These are phyloP conservation scores for Leucosticte australis DNA, from an alignment of 2,113 vertebrate genomes.

Conservation along the genomic window DNA sequence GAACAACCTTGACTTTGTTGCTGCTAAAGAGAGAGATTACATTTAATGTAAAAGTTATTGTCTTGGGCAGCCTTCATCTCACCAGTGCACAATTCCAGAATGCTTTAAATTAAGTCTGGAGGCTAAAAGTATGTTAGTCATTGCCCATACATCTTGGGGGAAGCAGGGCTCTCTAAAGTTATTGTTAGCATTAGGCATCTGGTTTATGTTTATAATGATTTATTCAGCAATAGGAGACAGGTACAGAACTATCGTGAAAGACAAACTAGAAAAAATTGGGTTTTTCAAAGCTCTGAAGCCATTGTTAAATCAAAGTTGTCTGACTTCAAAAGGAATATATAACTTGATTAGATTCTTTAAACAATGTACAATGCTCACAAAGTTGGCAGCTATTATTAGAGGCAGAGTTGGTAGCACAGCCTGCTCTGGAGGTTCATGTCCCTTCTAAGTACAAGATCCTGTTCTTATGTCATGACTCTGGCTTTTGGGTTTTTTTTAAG, in stretches of 20 bases:
- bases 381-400: constrained; percentile 2
- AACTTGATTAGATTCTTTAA: constrained; percentile 33
- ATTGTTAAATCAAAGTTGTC: constrained; percentile 50
- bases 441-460: neutral
- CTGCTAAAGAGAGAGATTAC: constrained; percentile 30
- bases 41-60: constrained; percentile 44
- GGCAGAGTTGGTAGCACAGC: constrained; percentile 31
- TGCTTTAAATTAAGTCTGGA: constrained; percentile 61
- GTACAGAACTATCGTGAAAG: constrained; percentile 46
- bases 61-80: constrained; percentile 48
- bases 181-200: constrained; percentile 63
- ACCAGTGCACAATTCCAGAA: constrained; percentile 42
- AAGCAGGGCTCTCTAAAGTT: constrained; percentile 22
- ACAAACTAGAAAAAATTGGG: constrained; percentile 53
- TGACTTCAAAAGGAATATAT: constrained; percentile 41
- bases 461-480: neutral
- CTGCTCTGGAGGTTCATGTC: neutral
- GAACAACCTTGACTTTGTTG: constrained; percentile 29
- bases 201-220: constrained; percentile 63
- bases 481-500: neutral
- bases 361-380: neutral
- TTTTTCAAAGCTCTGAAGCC: constrained; percentile 61
- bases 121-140: constrained; percentile 53
- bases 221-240: constrained; percentile 62
- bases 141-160: constrained; percentile 39